These are phyloP conservation scores for Psittacus erithacus DNA, from an alignment of 2,113 vertebrate species.

Conservation along the genomic window DNA sequence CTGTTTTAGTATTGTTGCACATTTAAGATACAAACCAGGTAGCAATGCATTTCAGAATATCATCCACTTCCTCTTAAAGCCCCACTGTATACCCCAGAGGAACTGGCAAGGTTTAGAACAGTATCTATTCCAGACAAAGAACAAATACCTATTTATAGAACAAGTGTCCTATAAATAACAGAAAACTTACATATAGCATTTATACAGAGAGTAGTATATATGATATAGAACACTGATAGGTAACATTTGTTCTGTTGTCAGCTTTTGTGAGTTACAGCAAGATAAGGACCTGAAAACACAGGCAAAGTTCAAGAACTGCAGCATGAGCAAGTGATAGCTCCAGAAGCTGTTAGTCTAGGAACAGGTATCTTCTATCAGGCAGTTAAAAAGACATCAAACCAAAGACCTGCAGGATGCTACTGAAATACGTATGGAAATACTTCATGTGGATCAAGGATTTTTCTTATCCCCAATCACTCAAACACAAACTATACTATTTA, in stretches of 20 bases:
- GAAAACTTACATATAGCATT: neutral
- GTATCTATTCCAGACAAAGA: neutral
- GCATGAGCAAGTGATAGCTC: neutral
- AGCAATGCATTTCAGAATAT: neutral
- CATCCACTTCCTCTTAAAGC: neutral
- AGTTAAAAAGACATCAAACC: neutral
- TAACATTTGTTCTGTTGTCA: neutral
- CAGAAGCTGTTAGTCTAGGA: neutral
- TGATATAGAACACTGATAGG: neutral
- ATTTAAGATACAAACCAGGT: neutral
- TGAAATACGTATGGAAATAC: neutral
- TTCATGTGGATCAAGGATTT: neutral
- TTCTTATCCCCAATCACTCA: neutral
- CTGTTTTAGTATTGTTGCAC: neutral
- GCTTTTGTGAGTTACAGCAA: neutral
- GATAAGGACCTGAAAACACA: neutral
- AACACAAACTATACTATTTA: neutral
- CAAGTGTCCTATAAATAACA: neutral
- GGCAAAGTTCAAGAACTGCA: neutral
- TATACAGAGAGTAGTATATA: neutral
- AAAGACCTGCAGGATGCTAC: accelerated
- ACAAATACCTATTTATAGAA: neutral
- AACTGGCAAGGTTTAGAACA: neutral
- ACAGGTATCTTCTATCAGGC: neutral
- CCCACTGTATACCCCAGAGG: neutral